phyloP scores from a whole-genome alignment of 2,797 vertebrate genomes.

The Enteromius mattozi region DNA sequence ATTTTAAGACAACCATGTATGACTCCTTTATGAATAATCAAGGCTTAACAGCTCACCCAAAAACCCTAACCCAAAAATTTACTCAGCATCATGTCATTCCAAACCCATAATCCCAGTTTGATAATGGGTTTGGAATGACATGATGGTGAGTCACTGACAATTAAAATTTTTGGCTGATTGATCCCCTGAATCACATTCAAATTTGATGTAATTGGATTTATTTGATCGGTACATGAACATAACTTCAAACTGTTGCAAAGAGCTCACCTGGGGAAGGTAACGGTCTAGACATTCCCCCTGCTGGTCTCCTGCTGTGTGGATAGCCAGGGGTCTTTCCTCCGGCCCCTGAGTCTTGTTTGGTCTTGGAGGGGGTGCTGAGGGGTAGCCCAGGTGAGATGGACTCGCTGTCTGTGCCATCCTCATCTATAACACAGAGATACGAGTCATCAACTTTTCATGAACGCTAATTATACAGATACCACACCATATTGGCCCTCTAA shows the following conservation, averaged over 20 bases:
- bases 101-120: not conserved
- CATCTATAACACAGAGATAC: constrained; percentile 61
- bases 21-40: not conserved
- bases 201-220: not conserved
- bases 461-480: too few relatives aligned
- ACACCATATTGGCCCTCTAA: too few relatives aligned
- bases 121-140: too few relatives aligned
- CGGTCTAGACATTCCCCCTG: constrained; percentile 85
- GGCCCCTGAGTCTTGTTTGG: constrained; percentile 77
- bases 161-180: too few relatives aligned
- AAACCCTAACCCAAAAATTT: not conserved
- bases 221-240: not conserved
- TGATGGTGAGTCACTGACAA: too few relatives aligned
- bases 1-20: not conserved
- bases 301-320: constrained; percentile 84
- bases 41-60: not conserved
- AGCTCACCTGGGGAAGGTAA: constrained; percentile 87
- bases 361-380: constrained; percentile 67
- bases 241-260: not conserved
- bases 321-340: constrained; percentile 82
- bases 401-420: constrained; percentile 63
- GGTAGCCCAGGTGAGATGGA: constrained; percentile 54
- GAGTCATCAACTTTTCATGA: not conserved
- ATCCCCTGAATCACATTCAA: not conserved
- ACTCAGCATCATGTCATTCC: not conserved